Evolutionary conservation across 2,797 vertebrate genomes (phyloP).

Genomic region (Ceryle rudis): DNA sequence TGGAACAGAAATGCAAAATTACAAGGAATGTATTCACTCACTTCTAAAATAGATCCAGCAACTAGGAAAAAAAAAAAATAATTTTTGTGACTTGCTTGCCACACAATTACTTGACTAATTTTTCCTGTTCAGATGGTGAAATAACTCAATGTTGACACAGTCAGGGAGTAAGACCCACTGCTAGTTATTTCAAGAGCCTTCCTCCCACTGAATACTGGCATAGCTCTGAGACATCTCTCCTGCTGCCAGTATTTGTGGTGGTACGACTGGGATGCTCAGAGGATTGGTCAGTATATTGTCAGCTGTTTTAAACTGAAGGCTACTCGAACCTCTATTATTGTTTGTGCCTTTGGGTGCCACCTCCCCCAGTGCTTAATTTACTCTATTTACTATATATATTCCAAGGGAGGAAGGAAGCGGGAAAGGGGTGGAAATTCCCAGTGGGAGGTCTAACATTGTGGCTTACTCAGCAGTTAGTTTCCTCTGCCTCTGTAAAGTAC

Average conservation of each 20-base stretch:
- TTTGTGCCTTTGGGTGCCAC: slow-evolving; percentile 4
- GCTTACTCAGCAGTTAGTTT: not conserved
- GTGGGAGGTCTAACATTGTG: not conserved
- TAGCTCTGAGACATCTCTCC: slow-evolving; percentile 16
- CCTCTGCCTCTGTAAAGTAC: not conserved
- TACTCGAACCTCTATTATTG: not conserved
- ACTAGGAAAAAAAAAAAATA: not conserved
- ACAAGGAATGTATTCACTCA: not conserved
- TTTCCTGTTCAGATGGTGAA: not conserved
- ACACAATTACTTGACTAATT: not conserved
- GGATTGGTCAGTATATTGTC: slow-evolving; percentile 35
- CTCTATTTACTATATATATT: not conserved
- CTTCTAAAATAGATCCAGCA: not conserved
- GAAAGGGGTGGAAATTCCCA: slow-evolving; percentile 55
- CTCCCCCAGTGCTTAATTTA: not conserved
- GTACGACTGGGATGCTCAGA: slow-evolving; percentile 1
- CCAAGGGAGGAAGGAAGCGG: slow-evolving; percentile 51
- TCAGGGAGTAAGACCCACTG: not conserved
- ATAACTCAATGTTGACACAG: not conserved
- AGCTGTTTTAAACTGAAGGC: slow-evolving; percentile 6
- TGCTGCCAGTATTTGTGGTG: not conserved
- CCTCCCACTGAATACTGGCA: slow-evolving; percentile 24
- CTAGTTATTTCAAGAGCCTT: slow-evolving; percentile 55
- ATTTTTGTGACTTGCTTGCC: not conserved
- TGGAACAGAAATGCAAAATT: not conserved